Evolutionary conservation across 2,888 invertebrate genomes (phyloP).

Genomic region (Auanema freiburgensis): DNA sequence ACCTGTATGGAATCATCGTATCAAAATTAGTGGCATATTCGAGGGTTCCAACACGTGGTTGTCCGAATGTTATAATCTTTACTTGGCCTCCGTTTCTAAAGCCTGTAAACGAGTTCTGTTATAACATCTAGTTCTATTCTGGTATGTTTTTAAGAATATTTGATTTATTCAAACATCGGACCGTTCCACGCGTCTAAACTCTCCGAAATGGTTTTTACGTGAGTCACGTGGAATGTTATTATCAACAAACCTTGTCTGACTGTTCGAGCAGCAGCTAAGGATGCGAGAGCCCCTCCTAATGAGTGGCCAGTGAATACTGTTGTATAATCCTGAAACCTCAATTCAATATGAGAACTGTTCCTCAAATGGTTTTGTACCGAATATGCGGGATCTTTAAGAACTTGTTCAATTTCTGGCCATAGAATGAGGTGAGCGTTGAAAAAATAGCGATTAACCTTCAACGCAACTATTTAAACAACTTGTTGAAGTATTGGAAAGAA

Average conservation of each 20-base stretch:
- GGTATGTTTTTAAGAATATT: background rate
- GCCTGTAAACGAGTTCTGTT: conserved; percentile 11
- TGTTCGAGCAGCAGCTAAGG: conserved; percentile 54
- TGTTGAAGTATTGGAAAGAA: background rate
- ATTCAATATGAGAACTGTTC: too few species aligned
- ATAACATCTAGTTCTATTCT: background rate
- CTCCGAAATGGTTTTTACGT: too few species aligned
- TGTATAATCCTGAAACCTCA: conserved; percentile 45
- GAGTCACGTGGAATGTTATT: too few species aligned
- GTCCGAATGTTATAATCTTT: conserved; percentile 54
- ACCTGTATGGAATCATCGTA: conserved; percentile 33
- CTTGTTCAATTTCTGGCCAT: conserved; percentile 50
- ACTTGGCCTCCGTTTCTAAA: conserved; percentile 32
- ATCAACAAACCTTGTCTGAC: conserved; percentile 43
- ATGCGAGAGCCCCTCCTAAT: conserved; percentile 59
- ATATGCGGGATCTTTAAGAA: conserved; percentile 41
- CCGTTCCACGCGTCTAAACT: too few species aligned
- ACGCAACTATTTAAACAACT: background rate
- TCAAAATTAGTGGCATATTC: conserved; percentile 52
- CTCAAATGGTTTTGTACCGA: conserved; percentile 23
- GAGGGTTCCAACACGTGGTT: conserved; percentile 56
- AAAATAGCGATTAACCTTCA: conserved; percentile 57
- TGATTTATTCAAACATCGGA: too few species aligned
- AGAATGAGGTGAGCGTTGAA: conserved; percentile 52
- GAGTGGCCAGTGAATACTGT: conserved; percentile 60